Evolutionary conservation across 2,113 vertebrate genomes (phyloP).

Genomic region (Alosa alosa): DNA sequence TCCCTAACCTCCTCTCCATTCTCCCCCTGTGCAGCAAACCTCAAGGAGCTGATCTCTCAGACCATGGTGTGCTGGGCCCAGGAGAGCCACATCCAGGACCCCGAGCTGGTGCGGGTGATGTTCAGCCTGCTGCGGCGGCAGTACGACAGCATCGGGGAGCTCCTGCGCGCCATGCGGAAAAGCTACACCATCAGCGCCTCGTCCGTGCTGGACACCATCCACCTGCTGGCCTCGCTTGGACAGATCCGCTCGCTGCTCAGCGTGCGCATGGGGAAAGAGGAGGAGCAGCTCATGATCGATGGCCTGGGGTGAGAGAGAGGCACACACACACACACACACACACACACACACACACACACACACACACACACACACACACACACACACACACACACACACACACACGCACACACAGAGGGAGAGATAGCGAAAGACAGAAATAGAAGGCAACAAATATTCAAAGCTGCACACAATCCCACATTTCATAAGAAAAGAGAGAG

Average conservation of each 20-base stretch:
- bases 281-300: conserved; percentile 97
- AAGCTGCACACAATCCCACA: neutral
- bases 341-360: neutral
- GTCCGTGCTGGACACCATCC: conserved; percentile 90
- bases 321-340: neutral
- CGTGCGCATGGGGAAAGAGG: conserved; percentile 96
- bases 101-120: conserved; percentile 92
- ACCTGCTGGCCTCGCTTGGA: conserved; percentile 89
- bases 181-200: conserved; percentile 91
- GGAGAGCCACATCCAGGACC: conserved; percentile 93
- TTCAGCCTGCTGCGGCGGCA: conserved; percentile 91
- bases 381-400: neutral
- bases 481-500: too few species aligned
- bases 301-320: conserved; percentile 82
- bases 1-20: neutral
- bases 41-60: conserved; percentile 95
- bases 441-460: too few species aligned
- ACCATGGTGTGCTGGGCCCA: conserved; percentile 98
- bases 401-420: too few species aligned
- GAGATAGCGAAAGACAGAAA: too few species aligned
- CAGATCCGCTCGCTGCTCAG: conserved; percentile 95
- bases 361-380: neutral
- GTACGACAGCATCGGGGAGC: conserved; percentile 95
- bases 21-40: conserved; percentile 72
- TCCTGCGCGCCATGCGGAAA: conserved; percentile 89